Evolutionary conservation across 2,888 invertebrate genomes (phyloP), one percentile per base, ranked within the genome.

Genomic region (Oscheius sp.): DNA sequence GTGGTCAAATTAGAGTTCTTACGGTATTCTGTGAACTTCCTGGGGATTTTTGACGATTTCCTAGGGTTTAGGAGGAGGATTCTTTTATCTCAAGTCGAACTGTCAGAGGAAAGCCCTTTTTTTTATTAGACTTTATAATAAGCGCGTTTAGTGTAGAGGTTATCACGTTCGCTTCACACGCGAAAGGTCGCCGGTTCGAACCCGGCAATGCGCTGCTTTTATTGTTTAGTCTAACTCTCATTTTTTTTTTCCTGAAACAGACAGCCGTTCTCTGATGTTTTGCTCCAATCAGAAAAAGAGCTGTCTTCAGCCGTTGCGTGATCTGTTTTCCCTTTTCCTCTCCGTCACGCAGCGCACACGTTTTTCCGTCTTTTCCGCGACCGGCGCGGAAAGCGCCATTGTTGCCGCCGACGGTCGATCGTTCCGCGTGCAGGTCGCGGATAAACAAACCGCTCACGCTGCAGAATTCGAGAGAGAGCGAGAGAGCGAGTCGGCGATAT

Each of bases 321-420:
- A 34, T 48, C 48, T 48, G 48, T 55, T 55, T 33, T 55, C 34
- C 34, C 17, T 34, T 34, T 55, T 34, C 34, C 31, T 31, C 3
- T 55, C 61, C 42, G 61, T 61, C 61, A 61, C 61, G 61, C 61
- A 61, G 61, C n/a, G n/a, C 61, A 45, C 61, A 61, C 61, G 61
- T 61, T 61, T 61, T 61, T 61, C 61, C 61, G 61, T 27, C 27
- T 34, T 34, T 52, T 57, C 57, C 57, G 57, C 34, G 34, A 25
- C 55, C 5, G n/a, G n/a, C n/a, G 58, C 61, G 42, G 61, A 61
- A 25, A 25, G 25, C 45, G 39, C 45, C 61, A 61, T 61, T 61
- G 61, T 42, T 10, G 31, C 34, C 33, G 33, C 3, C 3, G 37
- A 10, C 29, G 15, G 42, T 15, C 45, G 61, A 61, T 17, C 3